Conservation (phyloP, 2,797 vertebrate genomes). For the Buceros bicornis region DNA sequence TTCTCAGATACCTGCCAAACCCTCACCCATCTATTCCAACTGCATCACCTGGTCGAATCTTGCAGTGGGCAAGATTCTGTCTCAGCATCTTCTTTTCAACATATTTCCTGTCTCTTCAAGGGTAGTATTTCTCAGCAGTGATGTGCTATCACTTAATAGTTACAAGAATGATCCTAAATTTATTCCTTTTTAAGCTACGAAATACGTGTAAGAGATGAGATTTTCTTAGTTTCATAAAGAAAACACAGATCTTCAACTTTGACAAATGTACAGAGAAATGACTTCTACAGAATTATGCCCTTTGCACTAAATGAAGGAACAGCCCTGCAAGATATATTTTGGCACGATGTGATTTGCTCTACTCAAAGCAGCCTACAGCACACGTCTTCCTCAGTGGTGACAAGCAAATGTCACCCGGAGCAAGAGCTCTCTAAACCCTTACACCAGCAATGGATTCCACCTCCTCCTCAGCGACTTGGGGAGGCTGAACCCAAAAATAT, state of each 20-base stretch:
- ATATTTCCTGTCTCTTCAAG: neutral
- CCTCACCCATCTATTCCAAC: neutral
- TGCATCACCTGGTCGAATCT: neutral
- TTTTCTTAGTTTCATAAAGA: neutral
- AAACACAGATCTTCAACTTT: neutral
- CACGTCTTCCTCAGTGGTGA: neutral
- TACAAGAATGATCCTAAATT: neutral
- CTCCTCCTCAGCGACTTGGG: neutral
- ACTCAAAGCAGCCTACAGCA: constrained; percentile 15
- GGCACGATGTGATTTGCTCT: neutral
- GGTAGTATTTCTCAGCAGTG: neutral
- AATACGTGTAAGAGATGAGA: neutral
- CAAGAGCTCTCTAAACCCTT: neutral
- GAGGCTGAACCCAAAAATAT: neutral
- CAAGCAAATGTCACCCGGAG: constrained; percentile 5
- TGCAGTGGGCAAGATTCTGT: neutral
- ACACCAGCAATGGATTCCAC: neutral
- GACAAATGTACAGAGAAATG: neutral
- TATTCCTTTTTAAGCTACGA: neutral
- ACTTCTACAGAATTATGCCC: neutral
- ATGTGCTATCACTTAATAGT: neutral
- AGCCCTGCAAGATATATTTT: neutral
- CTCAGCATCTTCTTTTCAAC: neutral
- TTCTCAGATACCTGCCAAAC: neutral
- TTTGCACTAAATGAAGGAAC: constrained; percentile 12